A percentile compares a stretch with the other conserved stretches of the same genome.
These are phyloP conservation scores for Brachionichthys hirsutus DNA, from an alignment of 2,113 vertebrate species.

Conservation along the genomic window DNA sequence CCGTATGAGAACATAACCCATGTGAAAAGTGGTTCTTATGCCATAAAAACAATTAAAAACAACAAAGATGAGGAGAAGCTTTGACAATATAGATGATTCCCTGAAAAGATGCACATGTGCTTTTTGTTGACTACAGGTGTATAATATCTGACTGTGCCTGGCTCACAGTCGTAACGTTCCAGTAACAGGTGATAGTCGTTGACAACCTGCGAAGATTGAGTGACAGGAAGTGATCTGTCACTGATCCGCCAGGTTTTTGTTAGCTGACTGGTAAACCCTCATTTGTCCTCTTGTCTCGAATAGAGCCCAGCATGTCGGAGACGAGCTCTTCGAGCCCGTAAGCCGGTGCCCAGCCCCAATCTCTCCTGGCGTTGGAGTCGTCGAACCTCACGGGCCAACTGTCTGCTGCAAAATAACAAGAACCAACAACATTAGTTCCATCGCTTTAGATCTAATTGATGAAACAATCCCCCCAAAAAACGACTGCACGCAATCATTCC, in stretches of 20 bases:
- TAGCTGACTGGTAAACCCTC: constrained; percentile 66
- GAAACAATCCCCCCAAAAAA: no score
- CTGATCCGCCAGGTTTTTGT: constrained; percentile 41
- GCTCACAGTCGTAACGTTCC: constrained; percentile 14
- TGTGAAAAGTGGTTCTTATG: constrained; percentile 38
- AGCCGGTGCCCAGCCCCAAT: constrained; percentile 75
- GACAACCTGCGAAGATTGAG: constrained; percentile 29
- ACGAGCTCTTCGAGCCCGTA: constrained; percentile 74
- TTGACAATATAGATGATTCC: constrained; percentile 66
- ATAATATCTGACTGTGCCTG: constrained; percentile 17
- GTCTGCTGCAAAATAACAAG: constrained; percentile 68
- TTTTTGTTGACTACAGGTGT: constrained; percentile 11
- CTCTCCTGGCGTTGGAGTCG: constrained; percentile 76
- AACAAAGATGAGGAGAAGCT: constrained; percentile 46
- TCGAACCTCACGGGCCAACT: constrained; percentile 81
- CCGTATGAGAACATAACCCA: constrained; percentile 13
- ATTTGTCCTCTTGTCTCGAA: constrained; percentile 62
- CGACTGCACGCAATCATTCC: not conserved
- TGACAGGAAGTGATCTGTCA: constrained; percentile 22
- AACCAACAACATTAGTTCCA: not conserved
- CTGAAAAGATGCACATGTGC: constrained; percentile 65
- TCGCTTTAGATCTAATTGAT: not conserved
- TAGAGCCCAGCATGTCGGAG: constrained; percentile 70
- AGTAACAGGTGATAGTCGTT: constrained; percentile 25
- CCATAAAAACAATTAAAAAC: constrained; percentile 60